phyloP scores from a whole-genome alignment of 2,113 vertebrate species.

The Silurus asotus region DNA sequence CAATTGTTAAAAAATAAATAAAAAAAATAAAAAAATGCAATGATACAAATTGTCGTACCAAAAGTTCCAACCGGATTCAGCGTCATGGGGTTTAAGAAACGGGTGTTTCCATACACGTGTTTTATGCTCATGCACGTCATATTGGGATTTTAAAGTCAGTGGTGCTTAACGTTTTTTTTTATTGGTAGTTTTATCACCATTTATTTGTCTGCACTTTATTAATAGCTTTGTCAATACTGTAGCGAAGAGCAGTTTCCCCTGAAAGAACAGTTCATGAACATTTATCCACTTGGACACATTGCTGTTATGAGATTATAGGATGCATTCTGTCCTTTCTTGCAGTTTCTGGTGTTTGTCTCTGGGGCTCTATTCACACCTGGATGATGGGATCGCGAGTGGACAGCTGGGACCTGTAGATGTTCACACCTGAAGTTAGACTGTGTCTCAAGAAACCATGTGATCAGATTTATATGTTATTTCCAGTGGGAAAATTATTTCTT shows the following conservation, averaged over 20 bases:
- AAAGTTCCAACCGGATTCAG: too few relatives aligned
- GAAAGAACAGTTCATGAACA: neutral
- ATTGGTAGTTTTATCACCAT: neutral
- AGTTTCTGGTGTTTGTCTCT: neutral
- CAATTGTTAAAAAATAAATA: too few relatives aligned
- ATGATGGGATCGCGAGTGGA: too few relatives aligned
- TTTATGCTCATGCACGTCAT: neutral
- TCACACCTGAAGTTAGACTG: neutral
- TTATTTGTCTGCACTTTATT: neutral
- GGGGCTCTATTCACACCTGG: neutral
- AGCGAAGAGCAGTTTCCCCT: neutral
- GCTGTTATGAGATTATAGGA: neutral
- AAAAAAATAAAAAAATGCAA: too few relatives aligned
- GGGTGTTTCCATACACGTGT: too few relatives aligned
- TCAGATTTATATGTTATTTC: neutral
- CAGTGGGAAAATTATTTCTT: neutral
- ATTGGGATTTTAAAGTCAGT: neutral
- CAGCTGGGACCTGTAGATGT: too few relatives aligned
- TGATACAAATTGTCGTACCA: too few relatives aligned
- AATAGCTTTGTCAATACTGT: neutral
- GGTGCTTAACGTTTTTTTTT: neutral
- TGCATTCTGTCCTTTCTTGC: neutral
- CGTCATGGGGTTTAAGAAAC: too few relatives aligned
- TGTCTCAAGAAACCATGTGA: neutral
- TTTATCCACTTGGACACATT: neutral